Evolutionary conservation across 92 coral and sea anemone species (phyloP), one percentile per base, ranked within the genome.

Genomic region (Micromussa lordhowensis): DNA sequence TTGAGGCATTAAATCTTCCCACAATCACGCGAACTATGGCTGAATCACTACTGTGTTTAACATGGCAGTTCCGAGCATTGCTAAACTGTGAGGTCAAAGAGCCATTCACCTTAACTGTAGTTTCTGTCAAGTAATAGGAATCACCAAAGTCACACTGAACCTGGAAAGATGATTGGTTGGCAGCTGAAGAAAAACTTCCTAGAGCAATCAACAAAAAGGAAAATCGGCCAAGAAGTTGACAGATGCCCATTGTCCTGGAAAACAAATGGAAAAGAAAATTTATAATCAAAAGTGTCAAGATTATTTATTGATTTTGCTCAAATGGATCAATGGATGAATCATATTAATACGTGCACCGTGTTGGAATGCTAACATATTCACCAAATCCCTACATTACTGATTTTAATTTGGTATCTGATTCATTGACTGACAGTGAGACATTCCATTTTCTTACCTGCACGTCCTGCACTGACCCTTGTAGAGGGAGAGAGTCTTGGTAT

Each of bases 131-230:
- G 38, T 89, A 85, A 49, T 75, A 58, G 22, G 88, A 74, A 6
- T 18, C 74, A 59, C 98, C 95, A 81, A 91, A 97, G 87, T 93
- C 95, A 90, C 95, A 97, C 29, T 57, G 30, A 31, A 94, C 98
- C 29, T 88, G 34, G 35, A 93, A 87, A 66, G 49, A 66, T 9
- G 81, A 72, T 13, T 61, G 63, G 49, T 44, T 68, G 44, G 18
- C 16, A 3, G 69, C 66, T 1, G 28, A 0, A 1, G 63, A 35
- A 18, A 73, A 22, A 30, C 51, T 82, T 78, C 29, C 89, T 36
- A 77, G 26, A 44, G 79, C 35, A 75, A 78, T 63, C 0, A 86
- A 2, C 14, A 18, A 17, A 2, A 76, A 48, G 29, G n/a, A 38
- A 34, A 77, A 15, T 13, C 58, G 59, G 38, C 76, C 74, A 61